Base-by-base conservation (phyloP, 2,888 invertebrate genomes). In the Noctua comes region DNA sequence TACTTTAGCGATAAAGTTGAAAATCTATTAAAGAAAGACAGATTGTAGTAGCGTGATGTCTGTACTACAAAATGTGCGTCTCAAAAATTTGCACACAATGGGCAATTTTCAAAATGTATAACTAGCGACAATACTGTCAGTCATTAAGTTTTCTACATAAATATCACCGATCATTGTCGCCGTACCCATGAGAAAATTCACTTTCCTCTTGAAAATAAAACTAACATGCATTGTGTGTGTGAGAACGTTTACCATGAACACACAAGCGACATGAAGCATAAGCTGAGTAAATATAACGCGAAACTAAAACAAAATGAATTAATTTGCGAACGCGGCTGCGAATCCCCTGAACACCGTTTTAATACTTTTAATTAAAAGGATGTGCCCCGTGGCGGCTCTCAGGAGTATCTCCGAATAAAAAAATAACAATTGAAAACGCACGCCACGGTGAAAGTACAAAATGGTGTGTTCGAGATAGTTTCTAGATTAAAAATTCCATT, bases 271-370 rank as follows among this genome's bases (percentile, higher is more conserved):
- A 73, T 43, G 24, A 70, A 76, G 73, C 80, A 74, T 79, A 74
- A 79, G 76, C 78, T 68, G 66, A 74, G 76, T 87, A 86, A 84
- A 89, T 89, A 84, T 83, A 70, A 86, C 80, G 79, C 62, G 80
- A 84, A 89, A 90, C 87, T 89, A 88, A 85, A 89, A 88, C 84
- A 87, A 89, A 87, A 85, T 80, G 78, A 89, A 88, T 86, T 89
- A 88, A 89, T 85, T 87, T 83, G 72, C 77, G 74, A 78, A 86
- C 73, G 83, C 81, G 75, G 78, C 68, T 71, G 73, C 64, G 79
- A 76, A 84, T 80, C 81, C 86, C 85, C 88, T 36, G 79, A 72
- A 81, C 85, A 74, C 85, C 69, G 83, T 85, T 86, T 86, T 88
- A 79, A 79, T 68, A 80, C 57, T 80, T 80, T 80, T 80, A 90